Evolutionary conservation across 2,888 invertebrate genomes (phyloP), one percentile per base, ranked within the genome.

Genomic region (Sicus ferrugineus): DNA sequence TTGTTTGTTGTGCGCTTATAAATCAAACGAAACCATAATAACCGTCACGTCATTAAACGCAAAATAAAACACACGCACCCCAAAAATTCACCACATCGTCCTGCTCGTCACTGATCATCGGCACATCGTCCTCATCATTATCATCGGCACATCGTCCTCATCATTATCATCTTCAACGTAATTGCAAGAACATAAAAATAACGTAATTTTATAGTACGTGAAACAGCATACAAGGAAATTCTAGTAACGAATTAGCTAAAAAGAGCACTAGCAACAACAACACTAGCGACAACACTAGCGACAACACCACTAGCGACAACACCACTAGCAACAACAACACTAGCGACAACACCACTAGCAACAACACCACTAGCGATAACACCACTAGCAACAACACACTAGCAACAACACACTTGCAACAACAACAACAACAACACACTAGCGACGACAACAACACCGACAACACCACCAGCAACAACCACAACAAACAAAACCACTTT

Each of bases 141-240:
- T 28, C 28, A 28, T 54, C 28, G 54, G 9, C 52, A 11, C 21
- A 52, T 46, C n/a, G 19, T 46, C 46, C 14, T 46, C 19, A n/a
- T 4, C 46, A 46, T 9, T 46, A 46, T 46, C n/a, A 46, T 46
- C 19, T 46, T 46, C 46, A 46, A 46, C 46, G 19, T 46, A 46
- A 11, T 52, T 54, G 54, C 54, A 54, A 54, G 28, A 54, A 52
- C 52, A n/a, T 50, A n/a, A 50, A 50, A 50, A 50, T 48, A 38
- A 48, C n/a, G 48, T 3, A 52, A 52, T 23, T 52, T 52, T 23
- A 11, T 54, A 54, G 28, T 54, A 54, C 23, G 54, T 54, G 54
- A 50, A 50, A 21, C 19, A 50, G 50, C 54, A 46, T 46, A 46
- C 46, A 46, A 46, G 19, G 19, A 46, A 46, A 46, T 46, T 46